Conservation (phyloP, 2,888 invertebrate genomes). For the Rhimphoctona megacephalus region DNA sequence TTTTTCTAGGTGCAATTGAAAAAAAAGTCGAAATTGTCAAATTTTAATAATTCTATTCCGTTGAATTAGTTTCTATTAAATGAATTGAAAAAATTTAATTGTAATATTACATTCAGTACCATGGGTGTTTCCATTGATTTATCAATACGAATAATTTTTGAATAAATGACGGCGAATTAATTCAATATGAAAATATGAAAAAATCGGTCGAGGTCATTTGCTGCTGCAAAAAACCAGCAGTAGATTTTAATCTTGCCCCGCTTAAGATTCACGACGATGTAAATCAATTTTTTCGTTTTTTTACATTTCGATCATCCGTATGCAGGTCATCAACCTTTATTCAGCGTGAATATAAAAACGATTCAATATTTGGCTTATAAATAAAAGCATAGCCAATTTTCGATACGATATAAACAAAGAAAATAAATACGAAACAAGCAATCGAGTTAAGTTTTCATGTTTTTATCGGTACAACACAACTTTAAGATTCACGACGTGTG, state of each 20-base stretch:
- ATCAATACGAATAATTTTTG: background rate
- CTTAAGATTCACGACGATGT: background rate
- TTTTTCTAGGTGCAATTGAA: too few species aligned
- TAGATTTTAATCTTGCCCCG: background rate
- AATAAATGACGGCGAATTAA: background rate
- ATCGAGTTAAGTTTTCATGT: background rate
- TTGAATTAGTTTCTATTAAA: background rate
- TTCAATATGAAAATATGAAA: background rate
- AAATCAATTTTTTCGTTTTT: background rate
- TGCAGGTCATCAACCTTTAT: constrained; percentile 1
- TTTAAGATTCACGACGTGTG: background rate
- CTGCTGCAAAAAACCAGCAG: background rate
- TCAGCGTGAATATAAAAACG: background rate
- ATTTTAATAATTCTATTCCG: background rate
- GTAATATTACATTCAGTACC: too few species aligned
- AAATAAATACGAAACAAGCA: background rate
- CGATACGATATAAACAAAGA: background rate
- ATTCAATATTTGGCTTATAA: background rate
- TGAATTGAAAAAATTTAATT: background rate
- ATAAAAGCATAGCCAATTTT: background rate
- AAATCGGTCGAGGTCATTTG: background rate
- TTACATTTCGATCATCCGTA: background rate
- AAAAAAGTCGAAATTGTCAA: background rate
- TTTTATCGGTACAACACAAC: background rate
- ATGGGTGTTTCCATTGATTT: background rate